Evolutionary conservation across 2,797 vertebrate species (phyloP).

Genomic region (Oreortyx pictus): DNA sequence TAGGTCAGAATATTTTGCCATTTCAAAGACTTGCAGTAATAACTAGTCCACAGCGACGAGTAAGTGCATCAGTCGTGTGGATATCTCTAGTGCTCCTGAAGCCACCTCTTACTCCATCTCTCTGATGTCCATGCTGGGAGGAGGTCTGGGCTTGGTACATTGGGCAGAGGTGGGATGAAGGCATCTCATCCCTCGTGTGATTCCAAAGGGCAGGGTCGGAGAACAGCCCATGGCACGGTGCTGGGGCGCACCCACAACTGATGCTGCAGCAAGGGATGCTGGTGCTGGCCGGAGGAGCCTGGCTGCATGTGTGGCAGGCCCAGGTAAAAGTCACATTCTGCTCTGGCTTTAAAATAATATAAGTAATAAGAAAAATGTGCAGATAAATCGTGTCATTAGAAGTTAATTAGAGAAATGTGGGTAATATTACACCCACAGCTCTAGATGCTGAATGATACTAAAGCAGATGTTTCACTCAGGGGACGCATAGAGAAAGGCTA

Average conservation of each 20-base stretch:
- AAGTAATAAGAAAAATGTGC: conserved; percentile 26
- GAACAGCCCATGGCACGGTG: neutral
- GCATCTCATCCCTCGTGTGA: neutral
- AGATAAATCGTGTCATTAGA: conserved; percentile 50
- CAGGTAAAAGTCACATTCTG: conserved; percentile 11
- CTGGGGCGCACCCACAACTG: neutral
- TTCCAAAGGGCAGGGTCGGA: neutral
- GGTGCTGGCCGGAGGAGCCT: accelerated
- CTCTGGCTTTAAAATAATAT: conserved; percentile 31
- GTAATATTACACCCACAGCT: conserved; percentile 22
- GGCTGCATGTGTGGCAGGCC: neutral
- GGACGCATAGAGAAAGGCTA: neutral
- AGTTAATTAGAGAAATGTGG: conserved; percentile 59
- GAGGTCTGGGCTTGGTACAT: accelerated
- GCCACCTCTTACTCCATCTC: neutral
- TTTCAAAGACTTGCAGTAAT: neutral
- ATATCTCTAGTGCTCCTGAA: neutral
- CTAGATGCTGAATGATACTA: conserved; percentile 21
- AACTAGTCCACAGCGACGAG: neutral
- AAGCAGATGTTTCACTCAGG: conserved; percentile 32
- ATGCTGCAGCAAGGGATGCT: accelerated
- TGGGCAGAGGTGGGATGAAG: neutral
- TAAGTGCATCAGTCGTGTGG: neutral
- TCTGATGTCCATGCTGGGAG: neutral
- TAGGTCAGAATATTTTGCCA: conserved; percentile 23